Base-by-base conservation (phyloP, 2,113 vertebrate genomes). In the Charina bottae region DNA sequence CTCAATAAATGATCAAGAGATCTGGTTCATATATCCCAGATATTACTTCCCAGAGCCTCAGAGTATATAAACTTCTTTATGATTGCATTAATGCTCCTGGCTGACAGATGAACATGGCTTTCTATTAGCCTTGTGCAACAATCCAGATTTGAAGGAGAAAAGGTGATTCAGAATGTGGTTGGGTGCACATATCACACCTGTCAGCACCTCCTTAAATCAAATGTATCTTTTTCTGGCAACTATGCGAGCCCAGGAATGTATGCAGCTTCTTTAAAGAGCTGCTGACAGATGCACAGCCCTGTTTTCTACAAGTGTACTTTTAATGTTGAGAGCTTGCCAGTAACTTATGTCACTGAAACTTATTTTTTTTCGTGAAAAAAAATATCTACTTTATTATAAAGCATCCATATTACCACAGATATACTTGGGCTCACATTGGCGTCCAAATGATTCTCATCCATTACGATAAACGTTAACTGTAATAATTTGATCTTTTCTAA, bases 151-250 rank as follows among this genome's bases (percentile, higher is more conserved):
- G 72, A 78, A 78, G 72, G 72, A 78, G 72, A 78, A 78, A 78
- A 78, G 72, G 72, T 78, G 72, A 78, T 78, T 78, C 72, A 78
- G 17, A 78, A n/a, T 78, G 72, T 2, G 72, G 72, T 78, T 42
- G 33, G 72, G 72, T 42, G 33, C 72, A 78, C 72, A 78, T 42
- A 78, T 78, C 72, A 33, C 72, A 78, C 72, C 17, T 78, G 72
- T 78, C 72, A 78, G 72, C 72, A 78, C 72, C 21, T 78, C 72
- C 72, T 78, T 78, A 78, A 42, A 78, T 78, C 72, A 78, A 78
- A 78, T 78, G 72, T 78, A 78, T 78, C 72, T 78, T 78, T 78
- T 78, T 78, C 72, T 78, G 72, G 72, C 72, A 78, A 78, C 17
- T 42, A 21, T 78, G 33, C 17, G 0, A 78, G 33, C 72, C 72